phyloP scores from a whole-genome alignment of 1,140 invertebrate genomes.

The Nomia melanderi region DNA sequence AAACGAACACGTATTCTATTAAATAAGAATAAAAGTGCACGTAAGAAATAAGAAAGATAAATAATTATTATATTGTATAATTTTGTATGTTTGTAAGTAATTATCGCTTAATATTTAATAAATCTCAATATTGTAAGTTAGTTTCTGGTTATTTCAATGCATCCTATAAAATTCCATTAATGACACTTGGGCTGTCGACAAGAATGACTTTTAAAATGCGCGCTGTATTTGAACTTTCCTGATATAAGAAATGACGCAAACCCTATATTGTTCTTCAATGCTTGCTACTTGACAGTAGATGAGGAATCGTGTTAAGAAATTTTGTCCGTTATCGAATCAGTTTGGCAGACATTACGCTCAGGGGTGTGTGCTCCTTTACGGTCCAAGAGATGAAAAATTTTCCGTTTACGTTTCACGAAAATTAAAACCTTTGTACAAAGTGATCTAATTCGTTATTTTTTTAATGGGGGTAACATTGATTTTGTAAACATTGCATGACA shows the following conservation, averaged over 20 bases:
- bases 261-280: constrained; percentile 3
- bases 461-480: neutral
- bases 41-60: neutral
- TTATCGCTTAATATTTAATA: neutral
- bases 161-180: neutral
- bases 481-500: constrained; percentile 25
- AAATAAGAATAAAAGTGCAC: neutral
- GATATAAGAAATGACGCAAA: constrained; percentile 6
- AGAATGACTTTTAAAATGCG: constrained; percentile 14
- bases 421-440: neutral
- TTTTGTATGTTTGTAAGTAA: neutral
- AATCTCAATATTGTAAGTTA: neutral
- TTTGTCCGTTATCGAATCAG: neutral
- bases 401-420: neutral
- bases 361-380: neutral
- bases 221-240: neutral
- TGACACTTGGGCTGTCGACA: neutral
- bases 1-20: neutral
- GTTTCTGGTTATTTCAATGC: neutral
- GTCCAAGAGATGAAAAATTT: neutral
- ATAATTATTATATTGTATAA: neutral
- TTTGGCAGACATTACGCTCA: neutral
- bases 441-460: constrained; percentile 31
- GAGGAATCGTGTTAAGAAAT: neutral
- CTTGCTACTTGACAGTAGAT: neutral